These are phyloP conservation scores for Urophycis tenuis DNA, from an alignment of 2,797 vertebrate genomes.

Conservation along the genomic window DNA sequence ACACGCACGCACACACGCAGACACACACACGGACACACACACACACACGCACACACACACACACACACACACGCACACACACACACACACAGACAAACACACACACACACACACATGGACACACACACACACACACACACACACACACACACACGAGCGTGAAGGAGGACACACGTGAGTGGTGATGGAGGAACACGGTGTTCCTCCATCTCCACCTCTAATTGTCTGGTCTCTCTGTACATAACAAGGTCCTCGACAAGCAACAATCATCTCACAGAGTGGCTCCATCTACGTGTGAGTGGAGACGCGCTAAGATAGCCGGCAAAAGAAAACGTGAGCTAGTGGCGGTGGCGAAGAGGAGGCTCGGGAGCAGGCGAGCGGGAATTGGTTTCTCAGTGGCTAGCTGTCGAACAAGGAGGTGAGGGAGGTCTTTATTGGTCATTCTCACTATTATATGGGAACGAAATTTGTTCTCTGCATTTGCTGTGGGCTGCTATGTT, in stretches of 20 bases:
- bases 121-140: conserved; percentile 1
- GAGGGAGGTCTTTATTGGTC: too few species aligned
- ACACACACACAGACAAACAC: neutral
- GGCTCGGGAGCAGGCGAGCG: neutral
- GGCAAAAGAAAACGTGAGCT: too few species aligned
- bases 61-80: neutral
- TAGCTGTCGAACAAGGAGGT: neutral
- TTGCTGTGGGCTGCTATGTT: too few species aligned
- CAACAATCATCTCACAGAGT: too few species aligned
- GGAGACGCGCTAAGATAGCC: neutral
- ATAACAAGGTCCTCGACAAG: too few species aligned
- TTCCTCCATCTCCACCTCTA: too few species aligned
- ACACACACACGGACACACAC: neutral
- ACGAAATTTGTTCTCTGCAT: too few species aligned
- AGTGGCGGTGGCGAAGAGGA: neutral
- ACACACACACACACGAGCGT: neutral
- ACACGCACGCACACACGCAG: neutral
- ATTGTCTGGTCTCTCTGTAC: too few species aligned
- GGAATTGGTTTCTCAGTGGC: neutral
- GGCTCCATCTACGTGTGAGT: too few species aligned
- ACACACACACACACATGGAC: neutral
- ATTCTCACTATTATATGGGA: too few species aligned
- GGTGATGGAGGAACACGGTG: neutral
- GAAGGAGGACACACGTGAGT: neutral
- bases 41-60: neutral